These are phyloP conservation scores for Pipistrellus nathusii DNA, from an alignment of 2,797 vertebrate genomes.

Conservation along the genomic window DNA sequence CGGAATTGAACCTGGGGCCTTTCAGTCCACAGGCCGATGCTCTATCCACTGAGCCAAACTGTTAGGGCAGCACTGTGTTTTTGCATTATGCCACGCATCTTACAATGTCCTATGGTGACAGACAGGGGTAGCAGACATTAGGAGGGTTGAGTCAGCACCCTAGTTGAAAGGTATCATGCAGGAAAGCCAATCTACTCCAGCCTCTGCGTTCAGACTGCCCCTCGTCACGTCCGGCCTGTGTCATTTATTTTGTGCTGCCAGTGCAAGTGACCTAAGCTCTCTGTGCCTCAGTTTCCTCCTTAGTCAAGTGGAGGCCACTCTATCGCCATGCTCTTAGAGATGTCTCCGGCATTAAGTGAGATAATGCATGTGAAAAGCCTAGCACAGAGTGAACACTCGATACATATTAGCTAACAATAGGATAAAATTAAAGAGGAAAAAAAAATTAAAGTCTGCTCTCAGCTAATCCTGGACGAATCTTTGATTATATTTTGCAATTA, in stretches of 20 bases:
- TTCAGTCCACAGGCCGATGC: too few species aligned
- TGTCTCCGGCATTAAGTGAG: not conserved
- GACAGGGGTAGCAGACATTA: not conserved
- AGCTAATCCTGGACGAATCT: not conserved
- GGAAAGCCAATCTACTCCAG: not conserved
- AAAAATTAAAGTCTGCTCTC: slow-evolving; percentile 6
- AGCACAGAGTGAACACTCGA: not conserved
- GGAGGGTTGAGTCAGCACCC: not conserved
- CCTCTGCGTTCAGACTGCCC: not conserved
- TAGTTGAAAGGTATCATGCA: not conserved
- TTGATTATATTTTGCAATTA: slow-evolving; percentile 27
- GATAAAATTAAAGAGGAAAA: slow-evolving; percentile 21
- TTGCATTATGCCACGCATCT: not conserved
- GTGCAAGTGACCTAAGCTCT: not conserved
- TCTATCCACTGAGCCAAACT: too few species aligned
- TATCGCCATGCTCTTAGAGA: not conserved
- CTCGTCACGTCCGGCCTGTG: not conserved
- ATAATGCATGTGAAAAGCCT: not conserved
- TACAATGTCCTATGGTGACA: not conserved
- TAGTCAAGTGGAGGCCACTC: not conserved
- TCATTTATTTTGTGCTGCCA: not conserved
- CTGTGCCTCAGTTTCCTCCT: not conserved
- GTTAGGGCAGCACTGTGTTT: not conserved
- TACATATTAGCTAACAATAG: slow-evolving; percentile 3
- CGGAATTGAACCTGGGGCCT: too few species aligned